Conservation (phyloP, 2,888 invertebrate genomes). For the Mimumesa dahlbomi region DNA sequence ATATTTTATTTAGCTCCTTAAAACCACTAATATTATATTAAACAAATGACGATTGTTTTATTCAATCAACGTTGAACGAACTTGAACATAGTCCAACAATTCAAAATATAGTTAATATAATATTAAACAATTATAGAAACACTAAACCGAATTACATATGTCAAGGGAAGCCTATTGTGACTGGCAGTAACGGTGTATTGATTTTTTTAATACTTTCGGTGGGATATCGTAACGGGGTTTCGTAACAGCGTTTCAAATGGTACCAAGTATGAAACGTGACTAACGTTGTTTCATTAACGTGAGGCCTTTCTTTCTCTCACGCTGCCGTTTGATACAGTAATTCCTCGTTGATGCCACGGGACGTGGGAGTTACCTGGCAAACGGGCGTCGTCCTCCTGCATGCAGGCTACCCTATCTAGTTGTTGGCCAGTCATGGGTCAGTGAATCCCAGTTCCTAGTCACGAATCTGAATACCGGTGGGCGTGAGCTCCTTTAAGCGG, state of each 20-base stretch:
- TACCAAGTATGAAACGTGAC: conserved; percentile 60
- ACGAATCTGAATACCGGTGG: conserved; percentile 75
- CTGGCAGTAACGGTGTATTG: conserved; percentile 10
- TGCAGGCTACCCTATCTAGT: conserved; percentile 53
- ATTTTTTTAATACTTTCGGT: conserved; percentile 4
- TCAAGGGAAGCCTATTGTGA: conserved; percentile 10
- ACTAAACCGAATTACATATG: background rate
- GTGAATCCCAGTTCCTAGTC: conserved; percentile 77
- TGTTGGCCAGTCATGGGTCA: conserved; percentile 76
- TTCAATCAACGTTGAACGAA: no score
- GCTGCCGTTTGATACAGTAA: conserved; percentile 63
- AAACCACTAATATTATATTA: no score
- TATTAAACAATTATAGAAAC: background rate
- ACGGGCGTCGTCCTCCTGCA: conserved; percentile 67
- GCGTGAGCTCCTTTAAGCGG: conserved; percentile 56
- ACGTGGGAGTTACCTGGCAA: conserved; percentile 70
- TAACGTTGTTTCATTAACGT: conserved; percentile 62
- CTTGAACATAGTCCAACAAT: no score
- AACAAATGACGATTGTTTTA: no score
- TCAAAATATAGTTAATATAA: no score
- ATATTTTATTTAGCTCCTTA: no score
- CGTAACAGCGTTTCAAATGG: conserved; percentile 49
- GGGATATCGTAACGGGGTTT: conserved; percentile 47
- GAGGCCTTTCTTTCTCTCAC: conserved; percentile 58
- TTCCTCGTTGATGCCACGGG: conserved; percentile 52